Evolutionary conservation across 2,888 invertebrate species (phyloP).

Genomic region (Microplitis manilae): DNA sequence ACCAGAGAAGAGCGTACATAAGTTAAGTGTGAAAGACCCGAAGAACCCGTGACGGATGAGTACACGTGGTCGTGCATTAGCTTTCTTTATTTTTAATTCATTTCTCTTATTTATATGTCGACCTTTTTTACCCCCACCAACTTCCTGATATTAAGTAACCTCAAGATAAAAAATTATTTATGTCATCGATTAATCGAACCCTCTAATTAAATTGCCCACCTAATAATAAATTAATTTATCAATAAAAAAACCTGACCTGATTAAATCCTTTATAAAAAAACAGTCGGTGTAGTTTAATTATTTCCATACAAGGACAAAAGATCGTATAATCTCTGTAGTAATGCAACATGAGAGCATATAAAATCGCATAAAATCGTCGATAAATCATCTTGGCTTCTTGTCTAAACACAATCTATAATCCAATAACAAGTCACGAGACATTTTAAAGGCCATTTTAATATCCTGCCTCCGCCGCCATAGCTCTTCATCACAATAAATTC

Average conservation of each 20-base stretch:
- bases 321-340: background rate
- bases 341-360: background rate
- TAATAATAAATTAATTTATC: background rate
- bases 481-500: background rate
- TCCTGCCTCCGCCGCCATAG: background rate
- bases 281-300: background rate
- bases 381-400: slow-evolving; percentile 60
- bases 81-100: slow-evolving; percentile 17
- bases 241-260: background rate
- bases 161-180: background rate
- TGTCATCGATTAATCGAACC: too few relatives aligned
- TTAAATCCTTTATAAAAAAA: background rate
- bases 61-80: slow-evolving; percentile 65
- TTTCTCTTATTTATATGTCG: background rate
- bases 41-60: slow-evolving; percentile 66
- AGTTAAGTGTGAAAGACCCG: slow-evolving; percentile 48
- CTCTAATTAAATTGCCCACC: too few relatives aligned
- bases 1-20: slow-evolving; percentile 37
- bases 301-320: background rate
- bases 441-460: slow-evolving; percentile 25
- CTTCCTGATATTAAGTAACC: too few relatives aligned
- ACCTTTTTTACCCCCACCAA: background rate
- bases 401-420: slow-evolving; percentile 62
- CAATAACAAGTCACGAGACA: slow-evolving; percentile 46
- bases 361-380: slow-evolving; percentile 49